Evolutionary conservation across 2,888 invertebrate species (phyloP).

Genomic region (Gastracanthus pulcherrimus): DNA sequence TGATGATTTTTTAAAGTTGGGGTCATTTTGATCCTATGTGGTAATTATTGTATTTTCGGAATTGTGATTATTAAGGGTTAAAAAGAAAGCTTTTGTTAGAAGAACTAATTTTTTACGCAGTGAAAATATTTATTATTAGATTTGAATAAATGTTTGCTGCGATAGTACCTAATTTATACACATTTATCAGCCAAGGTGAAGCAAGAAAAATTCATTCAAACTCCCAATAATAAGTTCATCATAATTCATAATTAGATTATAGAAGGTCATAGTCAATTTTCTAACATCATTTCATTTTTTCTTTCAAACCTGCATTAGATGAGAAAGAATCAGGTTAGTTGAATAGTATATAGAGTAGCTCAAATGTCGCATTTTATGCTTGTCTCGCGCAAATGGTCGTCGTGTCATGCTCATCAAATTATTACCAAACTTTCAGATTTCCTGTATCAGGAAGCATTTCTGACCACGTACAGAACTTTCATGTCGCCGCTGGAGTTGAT

Average conservation of each 20-base stretch:
- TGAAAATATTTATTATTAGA: too few relatives aligned
- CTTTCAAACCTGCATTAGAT: conserved; percentile 68
- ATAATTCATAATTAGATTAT: conserved; percentile 41
- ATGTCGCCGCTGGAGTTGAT: conserved; percentile 92
- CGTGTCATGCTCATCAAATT: not conserved
- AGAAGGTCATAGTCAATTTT: conserved; percentile 58
- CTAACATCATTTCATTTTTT: conserved; percentile 52
- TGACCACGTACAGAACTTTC: conserved; percentile 98
- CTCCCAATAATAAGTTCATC: conserved; percentile 46
- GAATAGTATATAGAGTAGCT: conserved; percentile 28
- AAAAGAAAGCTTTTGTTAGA: too few relatives aligned
- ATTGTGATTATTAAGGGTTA: too few relatives aligned
- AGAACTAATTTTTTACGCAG: too few relatives aligned
- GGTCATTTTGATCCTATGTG: too few relatives aligned
- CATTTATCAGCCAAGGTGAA: not conserved
- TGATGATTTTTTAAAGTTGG: too few relatives aligned
- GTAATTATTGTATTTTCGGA: too few relatives aligned
- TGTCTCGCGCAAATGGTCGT: conserved; percentile 8
- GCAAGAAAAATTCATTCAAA: conserved; percentile 16
- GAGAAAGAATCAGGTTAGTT: conserved; percentile 79
- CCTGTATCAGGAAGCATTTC: conserved; percentile 97
- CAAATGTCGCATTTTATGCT: not conserved
- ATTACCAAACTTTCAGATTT: conserved; percentile 83
- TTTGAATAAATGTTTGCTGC: not conserved
- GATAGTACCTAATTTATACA: not conserved